Evolutionary conservation across 2,797 vertebrate species (phyloP), one percentile per base, ranked within the genome.

Genomic region (Knipowitschia caucasica): DNA sequence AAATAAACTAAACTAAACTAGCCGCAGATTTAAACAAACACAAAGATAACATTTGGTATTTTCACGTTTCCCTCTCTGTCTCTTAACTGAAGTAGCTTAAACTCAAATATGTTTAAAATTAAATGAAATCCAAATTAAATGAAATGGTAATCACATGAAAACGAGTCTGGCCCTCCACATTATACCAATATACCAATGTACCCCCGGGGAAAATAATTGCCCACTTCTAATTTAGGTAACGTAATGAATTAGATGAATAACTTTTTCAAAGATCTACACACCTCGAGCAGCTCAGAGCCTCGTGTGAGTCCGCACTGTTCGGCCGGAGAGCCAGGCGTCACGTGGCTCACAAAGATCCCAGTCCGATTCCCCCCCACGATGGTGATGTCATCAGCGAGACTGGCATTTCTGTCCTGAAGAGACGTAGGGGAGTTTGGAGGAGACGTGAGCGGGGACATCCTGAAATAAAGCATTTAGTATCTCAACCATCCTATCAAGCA

Each of bases 321-420:
- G 0, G 83, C 89, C 2, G 46, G 53, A 14, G 93, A 91, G n/a
- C 85, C 91, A 0, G 81, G 47, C 69, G 66, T 91, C 23, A 91
- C 90, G 0, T 85, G 77, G 33, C 89, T 89, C 17, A 94, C 81
- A 7, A 94, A 94, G 69, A 94, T 84, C 57, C 94, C 95, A 0
- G 92, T 92, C 58, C 47, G 82, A 85, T 93, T 94, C 39, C 94
- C 94, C 34, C 93, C 94, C 2, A 90, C 62, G 31, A 93, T 88
- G 0, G 89, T 88, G 53, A 94, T 84, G 34, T 91, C 89, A 29
- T 90, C 79, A 0, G 90, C 89, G 0, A 93, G 82, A 15, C 87
- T 86, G 73, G 78, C 59, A 63, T 80, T 87, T n/a, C 77, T 52
- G 5, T 82, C 84, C 40, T 84, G 62, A 21, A 69, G 20, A n/a